phyloP scores from a whole-genome alignment of 2,797 vertebrate species.

The Schizopygopsis malacanthus region DNA sequence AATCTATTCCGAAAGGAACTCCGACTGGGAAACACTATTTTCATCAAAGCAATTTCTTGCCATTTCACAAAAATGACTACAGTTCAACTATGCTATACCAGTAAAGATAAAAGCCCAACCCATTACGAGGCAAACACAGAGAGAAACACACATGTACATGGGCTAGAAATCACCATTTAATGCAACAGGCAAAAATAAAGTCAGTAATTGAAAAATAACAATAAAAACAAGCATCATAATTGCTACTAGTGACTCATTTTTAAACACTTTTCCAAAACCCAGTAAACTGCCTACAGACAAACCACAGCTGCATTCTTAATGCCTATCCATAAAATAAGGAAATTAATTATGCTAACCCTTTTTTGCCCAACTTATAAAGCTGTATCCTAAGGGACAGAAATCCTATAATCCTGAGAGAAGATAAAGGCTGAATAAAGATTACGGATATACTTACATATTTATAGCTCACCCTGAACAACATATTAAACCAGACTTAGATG shows the following conservation, averaged over 20 bases:
- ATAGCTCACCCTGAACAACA: not conserved
- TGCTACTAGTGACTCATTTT: not conserved
- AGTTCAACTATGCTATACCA: not conserved
- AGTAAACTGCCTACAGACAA: not conserved
- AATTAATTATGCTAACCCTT: not conserved
- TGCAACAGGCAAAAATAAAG: not conserved
- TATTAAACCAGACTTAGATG: not conserved
- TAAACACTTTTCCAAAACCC: not conserved
- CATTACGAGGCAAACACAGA: not conserved
- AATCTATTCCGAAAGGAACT: constrained; percentile 46
- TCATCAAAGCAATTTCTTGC: constrained; percentile 32
- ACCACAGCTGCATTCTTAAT: not conserved
- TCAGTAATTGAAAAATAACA: not conserved
- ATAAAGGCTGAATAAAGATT: not conserved
- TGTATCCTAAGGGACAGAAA: not conserved
- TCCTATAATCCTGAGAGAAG: not conserved
- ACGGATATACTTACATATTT: not conserved
- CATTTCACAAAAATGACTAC: constrained; percentile 24
- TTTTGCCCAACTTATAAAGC: not conserved
- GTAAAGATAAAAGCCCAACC: not conserved
- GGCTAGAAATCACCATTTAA: constrained; percentile 12
- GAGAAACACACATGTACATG: constrained; percentile 5
- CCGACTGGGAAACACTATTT: constrained; percentile 29
- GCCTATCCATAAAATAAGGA: not conserved
- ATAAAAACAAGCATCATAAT: no score